Evolutionary conservation across 2,797 vertebrate species (phyloP), one percentile per base, ranked within the genome.

Genomic region (Xyrichtys novacula): DNA sequence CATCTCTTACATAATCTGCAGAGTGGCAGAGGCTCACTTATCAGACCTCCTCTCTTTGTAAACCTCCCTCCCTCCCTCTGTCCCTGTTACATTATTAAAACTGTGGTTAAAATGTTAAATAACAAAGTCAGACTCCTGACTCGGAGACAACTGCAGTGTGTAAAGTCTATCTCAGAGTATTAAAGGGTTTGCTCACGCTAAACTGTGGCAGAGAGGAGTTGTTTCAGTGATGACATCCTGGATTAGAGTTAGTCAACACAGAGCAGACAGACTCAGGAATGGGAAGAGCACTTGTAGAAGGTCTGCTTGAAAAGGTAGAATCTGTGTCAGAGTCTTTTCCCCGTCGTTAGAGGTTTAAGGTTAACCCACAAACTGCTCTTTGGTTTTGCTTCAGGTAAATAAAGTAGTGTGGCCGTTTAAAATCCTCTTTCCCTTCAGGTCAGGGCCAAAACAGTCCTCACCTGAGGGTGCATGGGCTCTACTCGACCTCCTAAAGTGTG

Each of bases 51-150:
- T 49, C 43, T 31, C 38, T 36, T 22, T 46, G 2, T 3, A 44
- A 65, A 53, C 36, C 6, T 8, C 22, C 29, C 36, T 12, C 54
- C 53, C 38, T 48, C 46, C 40, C 26, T 52, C 55, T 29, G 36
- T 16, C 58, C 20, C 20, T 1, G 22, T 36, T 67, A 36, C 36
- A 61, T 71, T 56, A 66, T 74, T 74, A 53, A 68, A 65, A 69
- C 47, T 20, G 39, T 2, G 23, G 39, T 81, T 81, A 60, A 76
- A 80, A 62, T 76, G 71, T 76, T 75, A 62, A 67, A 66, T 43
- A 56, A 64, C 40, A 5, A 16, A 43, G 65, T 29, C n/a, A 0
- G 2, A 6, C 39, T 55, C 25, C 40, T 5, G 64, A 40, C 22
- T 62, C 50, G 23, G 60, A 31, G 63, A 66, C 12, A 47, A 34